Evolutionary conservation across 2,888 invertebrate genomes (phyloP), one percentile per base, ranked within the genome.

Genomic region (Polia nebulosa): DNA sequence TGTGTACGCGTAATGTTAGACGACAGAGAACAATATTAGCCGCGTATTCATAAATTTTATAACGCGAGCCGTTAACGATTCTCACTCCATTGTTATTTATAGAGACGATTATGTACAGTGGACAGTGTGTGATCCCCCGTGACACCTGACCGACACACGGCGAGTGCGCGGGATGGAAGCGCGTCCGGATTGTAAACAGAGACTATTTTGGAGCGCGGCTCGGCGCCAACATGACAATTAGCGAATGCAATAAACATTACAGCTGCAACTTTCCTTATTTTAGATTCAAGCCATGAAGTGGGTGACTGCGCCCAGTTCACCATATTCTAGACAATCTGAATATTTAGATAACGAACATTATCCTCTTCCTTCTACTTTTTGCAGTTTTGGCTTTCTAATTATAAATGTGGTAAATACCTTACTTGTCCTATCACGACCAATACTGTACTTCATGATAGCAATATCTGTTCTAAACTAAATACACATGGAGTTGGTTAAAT

Each of bases 151-250:
- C 45, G 61, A 9, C 25, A 20, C 22, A 3, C n/a, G 22, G 27
- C 25, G 47, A n/a, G 2, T 4, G n/a, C 49, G 29, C 20, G 51
- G 34, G 58, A 66, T 61, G 63, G 45, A 47, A 62, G 73, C 71
- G 60, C 63, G 62, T 55, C 56, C 51, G 60, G 76, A 76, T 81
- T 83, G 85, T 90, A 87, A 87, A 87, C 85, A 89, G 51, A 71
- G 68, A 79, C 78, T 89, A 87, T 89, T 87, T 83, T 55, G 44
- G 82, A 62, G 56, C 55, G 62, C 64, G 84, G 85, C 83, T 80
- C 78, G 76, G 82, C 83, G 89, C 87, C 89, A 86, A 83, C 41
- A 59, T 68, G 77, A 83, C 85, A 82, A 81, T 82, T 81, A 80
- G 64, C 57, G 73, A 81, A 67, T 82, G 81, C 83, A 81, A 82